A percentile compares a stretch with the other conserved stretches of the same genome.
These are phyloP conservation scores for Elmis aenea DNA, from an alignment of 2,888 invertebrate species.

Conservation along the genomic window DNA sequence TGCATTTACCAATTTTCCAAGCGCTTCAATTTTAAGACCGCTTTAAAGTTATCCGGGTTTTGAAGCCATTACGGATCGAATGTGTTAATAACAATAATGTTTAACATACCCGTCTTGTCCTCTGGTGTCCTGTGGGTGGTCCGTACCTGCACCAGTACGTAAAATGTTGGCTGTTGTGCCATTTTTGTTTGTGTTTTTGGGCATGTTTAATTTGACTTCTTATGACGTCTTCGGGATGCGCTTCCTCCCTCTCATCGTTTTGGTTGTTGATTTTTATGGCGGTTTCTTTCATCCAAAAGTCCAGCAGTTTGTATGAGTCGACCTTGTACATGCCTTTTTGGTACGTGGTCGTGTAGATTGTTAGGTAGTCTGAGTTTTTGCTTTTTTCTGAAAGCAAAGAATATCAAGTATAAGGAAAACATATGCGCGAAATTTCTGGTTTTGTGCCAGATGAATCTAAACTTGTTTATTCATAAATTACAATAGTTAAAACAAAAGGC, in stretches of 20 bases:
- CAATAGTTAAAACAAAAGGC: too few relatives aligned
- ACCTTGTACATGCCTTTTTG: constrained; percentile 54
- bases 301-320: constrained; percentile 56
- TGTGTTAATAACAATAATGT: too few relatives aligned
- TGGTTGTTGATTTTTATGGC: constrained; percentile 69
- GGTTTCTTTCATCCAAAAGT: constrained; percentile 66
- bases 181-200: constrained; percentile 57
- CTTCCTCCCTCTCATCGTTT: constrained; percentile 63
- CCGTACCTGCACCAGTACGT: constrained; percentile 70
- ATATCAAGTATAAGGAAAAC: too few relatives aligned
- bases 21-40: too few relatives aligned
- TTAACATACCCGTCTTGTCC: constrained; percentile 63
- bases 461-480: too few relatives aligned
- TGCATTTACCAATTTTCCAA: too few relatives aligned
- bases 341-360: constrained; percentile 60
- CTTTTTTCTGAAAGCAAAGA: constrained; percentile 61
- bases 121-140: constrained; percentile 31
- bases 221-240: constrained; percentile 64
- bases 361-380: constrained; percentile 67
- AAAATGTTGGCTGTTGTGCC: constrained; percentile 65
- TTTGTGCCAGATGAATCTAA: too few relatives aligned
- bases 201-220: constrained; percentile 60
- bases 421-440: too few relatives aligned
- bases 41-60: too few relatives aligned
- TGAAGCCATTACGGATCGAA: too few relatives aligned